These are phyloP conservation scores for Pandemis corylana DNA, from an alignment of 2,888 invertebrate genomes.

Conservation along the genomic window DNA sequence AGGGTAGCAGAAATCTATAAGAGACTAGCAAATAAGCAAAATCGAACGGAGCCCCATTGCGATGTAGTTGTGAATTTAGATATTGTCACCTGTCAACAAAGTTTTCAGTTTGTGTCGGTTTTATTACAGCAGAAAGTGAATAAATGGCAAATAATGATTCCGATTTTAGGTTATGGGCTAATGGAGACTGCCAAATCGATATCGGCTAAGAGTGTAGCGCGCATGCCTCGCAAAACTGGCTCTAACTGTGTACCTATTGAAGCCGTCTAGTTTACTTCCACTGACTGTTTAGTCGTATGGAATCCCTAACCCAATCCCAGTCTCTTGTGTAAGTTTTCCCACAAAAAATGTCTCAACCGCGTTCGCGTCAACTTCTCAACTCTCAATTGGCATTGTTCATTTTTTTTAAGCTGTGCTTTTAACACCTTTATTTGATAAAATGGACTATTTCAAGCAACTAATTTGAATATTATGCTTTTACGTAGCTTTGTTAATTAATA, in stretches of 20 bases:
- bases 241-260: background rate
- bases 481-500: no score
- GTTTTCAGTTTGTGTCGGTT: background rate
- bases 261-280: no score
- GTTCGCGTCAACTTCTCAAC: no score
- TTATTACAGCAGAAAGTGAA: background rate
- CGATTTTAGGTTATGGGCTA: slow-evolving; percentile 15
- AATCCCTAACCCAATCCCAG: no score
- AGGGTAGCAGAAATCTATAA: slow-evolving; percentile 15
- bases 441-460: no score
- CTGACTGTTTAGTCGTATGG: no score
- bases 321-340: no score
- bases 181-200: slow-evolving; percentile 26
- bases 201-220: background rate
- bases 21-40: background rate
- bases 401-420: no score
- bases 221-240: slow-evolving; percentile 7
- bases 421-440: no score
- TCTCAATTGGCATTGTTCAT: no score
- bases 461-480: no score
- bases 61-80: background rate
- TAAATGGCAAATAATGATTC: background rate
- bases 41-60: background rate
- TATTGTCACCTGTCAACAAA: background rate
- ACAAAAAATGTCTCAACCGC: no score